These are phyloP conservation scores for Octodon degus DNA, from an alignment of 2,113 vertebrate species.

Conservation along the genomic window DNA sequence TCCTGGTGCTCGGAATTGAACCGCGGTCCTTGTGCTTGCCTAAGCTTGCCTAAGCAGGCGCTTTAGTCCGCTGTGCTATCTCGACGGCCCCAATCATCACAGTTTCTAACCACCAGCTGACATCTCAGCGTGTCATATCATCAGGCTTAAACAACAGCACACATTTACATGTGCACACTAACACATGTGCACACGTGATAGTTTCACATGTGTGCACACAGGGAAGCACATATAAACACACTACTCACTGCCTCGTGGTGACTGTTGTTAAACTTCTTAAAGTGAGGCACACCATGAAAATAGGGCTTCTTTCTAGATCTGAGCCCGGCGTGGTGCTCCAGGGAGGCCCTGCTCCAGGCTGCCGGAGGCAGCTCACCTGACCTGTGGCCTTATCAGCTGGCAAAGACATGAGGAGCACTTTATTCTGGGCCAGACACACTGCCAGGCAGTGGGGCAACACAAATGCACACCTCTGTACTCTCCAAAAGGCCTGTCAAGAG, in stretches of 20 bases:
- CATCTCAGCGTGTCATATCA: neutral
- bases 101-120: too few relatives aligned
- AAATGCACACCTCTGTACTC: neutral
- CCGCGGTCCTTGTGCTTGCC: too few relatives aligned
- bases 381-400: neutral
- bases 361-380: fast-evolving
- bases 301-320: neutral
- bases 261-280: neutral
- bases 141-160: neutral
- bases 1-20: too few relatives aligned
- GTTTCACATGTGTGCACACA: neutral
- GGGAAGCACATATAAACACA: too few relatives aligned
- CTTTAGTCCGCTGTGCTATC: too few relatives aligned
- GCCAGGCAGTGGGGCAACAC: neutral
- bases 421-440: too few relatives aligned
- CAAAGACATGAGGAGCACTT: fast-evolving
- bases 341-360: neutral
- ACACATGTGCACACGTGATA: neutral
- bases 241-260: neutral
- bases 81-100: too few relatives aligned
- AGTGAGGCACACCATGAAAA: neutral
- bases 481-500: fast-evolving
- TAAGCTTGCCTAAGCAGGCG: too few relatives aligned
- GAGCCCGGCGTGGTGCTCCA: neutral
- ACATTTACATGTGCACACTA: too few relatives aligned